A percentile compares a stretch with the other conserved stretches of the same genome.
Conservation (phyloP, 2,797 vertebrate species). For the Typhlichthys eigenmanni region DNA sequence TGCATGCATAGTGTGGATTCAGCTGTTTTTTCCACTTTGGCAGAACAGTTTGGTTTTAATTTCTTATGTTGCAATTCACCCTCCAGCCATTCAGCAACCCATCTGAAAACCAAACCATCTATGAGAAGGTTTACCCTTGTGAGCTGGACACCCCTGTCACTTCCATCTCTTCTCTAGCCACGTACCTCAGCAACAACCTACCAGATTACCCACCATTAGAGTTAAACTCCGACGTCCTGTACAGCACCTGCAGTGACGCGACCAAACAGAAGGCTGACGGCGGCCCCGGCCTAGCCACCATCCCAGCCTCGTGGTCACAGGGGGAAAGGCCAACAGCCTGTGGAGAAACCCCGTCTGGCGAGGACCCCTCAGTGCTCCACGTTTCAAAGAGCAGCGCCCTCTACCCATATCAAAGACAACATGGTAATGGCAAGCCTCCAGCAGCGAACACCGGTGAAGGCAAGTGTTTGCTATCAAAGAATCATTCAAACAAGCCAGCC, state of each 20-base stretch:
- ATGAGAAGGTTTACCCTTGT: slow-evolving; percentile 43
- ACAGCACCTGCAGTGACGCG: neutral
- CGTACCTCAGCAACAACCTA: neutral
- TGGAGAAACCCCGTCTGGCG: slow-evolving; percentile 4
- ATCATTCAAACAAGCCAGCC: slow-evolving; percentile 5
- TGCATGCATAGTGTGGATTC: neutral
- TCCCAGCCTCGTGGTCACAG: neutral
- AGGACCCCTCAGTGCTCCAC: slow-evolving; percentile 34
- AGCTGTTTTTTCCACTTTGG: neutral
- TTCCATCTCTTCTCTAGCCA: neutral
- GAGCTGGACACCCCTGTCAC: slow-evolving; percentile 12
- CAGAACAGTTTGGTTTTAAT: neutral
- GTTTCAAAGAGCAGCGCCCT: slow-evolving; percentile 4
- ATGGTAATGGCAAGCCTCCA: slow-evolving; percentile 15
- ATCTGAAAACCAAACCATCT: slow-evolving; percentile 29
- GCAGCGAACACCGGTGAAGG: neutral
- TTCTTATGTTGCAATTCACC: slow-evolving; percentile 2
- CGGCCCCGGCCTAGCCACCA: neutral
- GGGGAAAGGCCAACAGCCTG: neutral
- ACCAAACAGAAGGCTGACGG: slow-evolving; percentile 12
- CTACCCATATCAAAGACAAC: slow-evolving; percentile 63
- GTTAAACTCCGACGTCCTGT: neutral
- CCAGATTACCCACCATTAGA: neutral
- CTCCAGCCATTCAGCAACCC: slow-evolving; percentile 45
- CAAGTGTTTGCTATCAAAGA: neutral